Percentiles rank a stretch among this genome's conserved stretches.
phyloP scores from a whole-genome alignment of 1,140 invertebrate genomes.

The Leptopilina boulardi region DNA sequence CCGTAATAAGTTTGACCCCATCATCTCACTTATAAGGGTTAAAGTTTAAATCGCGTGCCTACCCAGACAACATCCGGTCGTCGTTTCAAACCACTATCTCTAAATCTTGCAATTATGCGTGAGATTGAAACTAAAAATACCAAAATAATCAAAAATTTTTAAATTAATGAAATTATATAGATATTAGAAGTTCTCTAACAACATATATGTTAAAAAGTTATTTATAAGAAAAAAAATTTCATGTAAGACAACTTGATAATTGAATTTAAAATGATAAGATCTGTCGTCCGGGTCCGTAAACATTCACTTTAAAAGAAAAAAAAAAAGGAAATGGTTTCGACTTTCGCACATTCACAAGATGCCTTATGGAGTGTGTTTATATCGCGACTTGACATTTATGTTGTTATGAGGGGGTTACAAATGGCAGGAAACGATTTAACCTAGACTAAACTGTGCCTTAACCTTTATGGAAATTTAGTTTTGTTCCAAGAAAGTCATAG shows the following conservation, averaged over 20 bases:
- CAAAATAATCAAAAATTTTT: no score
- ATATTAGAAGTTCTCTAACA: no score
- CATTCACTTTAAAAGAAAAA: not conserved
- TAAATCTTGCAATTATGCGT: not conserved
- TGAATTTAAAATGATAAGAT: constrained; percentile 8
- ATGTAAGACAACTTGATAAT: not conserved
- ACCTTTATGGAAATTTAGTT: constrained; percentile 56
- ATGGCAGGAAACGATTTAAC: constrained; percentile 36
- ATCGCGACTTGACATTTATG: constrained; percentile 41
- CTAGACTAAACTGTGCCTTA: constrained; percentile 34
- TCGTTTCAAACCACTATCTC: not conserved
- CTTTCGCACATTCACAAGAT: constrained; percentile 35
- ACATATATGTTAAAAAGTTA: no score
- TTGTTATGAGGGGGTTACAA: constrained; percentile 45
- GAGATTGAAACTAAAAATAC: not conserved
- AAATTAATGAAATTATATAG: no score
- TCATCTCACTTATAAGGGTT: constrained; percentile 27
- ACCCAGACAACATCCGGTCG: constrained; percentile 15
- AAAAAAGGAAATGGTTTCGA: constrained; percentile 20
- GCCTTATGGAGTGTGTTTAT: constrained; percentile 48
- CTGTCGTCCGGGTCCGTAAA: constrained; percentile 26
- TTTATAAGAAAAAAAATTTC: not conserved
- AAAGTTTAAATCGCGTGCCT: constrained; percentile 29
- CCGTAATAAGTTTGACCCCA: constrained; percentile 25
- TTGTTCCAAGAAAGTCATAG: constrained; percentile 23